Evolutionary conservation across 1,140 invertebrate genomes (phyloP), one percentile per base, ranked within the genome.

Genomic region (Rhynchophorus ferrugineus): DNA sequence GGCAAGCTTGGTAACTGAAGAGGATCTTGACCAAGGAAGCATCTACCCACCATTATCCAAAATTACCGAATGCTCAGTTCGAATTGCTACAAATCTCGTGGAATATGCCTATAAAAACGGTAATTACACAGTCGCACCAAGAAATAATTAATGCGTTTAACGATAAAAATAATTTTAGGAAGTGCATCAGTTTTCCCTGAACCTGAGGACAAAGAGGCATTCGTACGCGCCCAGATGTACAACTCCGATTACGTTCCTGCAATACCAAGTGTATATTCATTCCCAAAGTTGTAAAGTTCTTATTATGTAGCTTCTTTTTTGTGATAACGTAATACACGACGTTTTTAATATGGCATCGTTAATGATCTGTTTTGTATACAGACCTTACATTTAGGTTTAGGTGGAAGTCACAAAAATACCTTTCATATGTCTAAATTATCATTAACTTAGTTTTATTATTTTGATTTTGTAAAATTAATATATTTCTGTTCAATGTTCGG

Each of bases 21-120:
- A 78, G 5, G 87, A 98, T 71, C 74, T 98, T 33, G 77, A 76
- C 0, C 80, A 80, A 48, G 95, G 95, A n/a, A 86, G 91, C 56
- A 77, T 99, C 18, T 99, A 98, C 69, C 97, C 97, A 11, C 91
- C 94, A 0, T 74, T 99, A 7, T 73, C 78, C n/a, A 80, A 83
- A 13, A 95, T 99, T 61, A 80, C 84, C 54, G 81, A 89, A 39
- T 91, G 94, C 43, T 98, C 95, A 0, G 60, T 94, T 1, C 77
- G 81, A 57, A 96, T 99, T 59, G 95, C 95, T 3, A 78, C 80
- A 2, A 77, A 82, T 60, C 73, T 98, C 50, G 85, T 89, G 20
- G 81, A 93, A 54, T 88, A 91, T 69, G 89, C 91, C n/a, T 99
- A 95, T 63, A 74, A 80, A 66, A 83, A 78, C 73, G 82, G 87